phyloP scores from a whole-genome alignment of 2,113 vertebrate genomes.

The Hydropotes inermis region DNA sequence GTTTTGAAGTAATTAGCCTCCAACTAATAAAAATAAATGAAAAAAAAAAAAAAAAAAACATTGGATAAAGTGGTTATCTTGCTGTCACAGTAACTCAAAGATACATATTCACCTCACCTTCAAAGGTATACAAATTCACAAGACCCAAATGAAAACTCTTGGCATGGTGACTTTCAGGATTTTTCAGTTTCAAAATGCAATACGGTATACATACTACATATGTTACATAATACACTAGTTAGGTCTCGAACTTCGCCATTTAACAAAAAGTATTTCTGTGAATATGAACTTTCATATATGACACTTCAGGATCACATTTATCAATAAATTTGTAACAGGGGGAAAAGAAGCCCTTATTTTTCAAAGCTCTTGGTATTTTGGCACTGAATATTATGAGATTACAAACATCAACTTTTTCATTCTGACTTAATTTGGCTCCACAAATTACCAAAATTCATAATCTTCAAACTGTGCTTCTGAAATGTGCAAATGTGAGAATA shows the following conservation, averaged over 20 bases:
- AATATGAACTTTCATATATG: background rate
- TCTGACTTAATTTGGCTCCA: background rate
- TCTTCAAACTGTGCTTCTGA: background rate
- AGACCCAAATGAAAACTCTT: background rate
- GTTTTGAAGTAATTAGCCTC: too few species aligned
- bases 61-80: background rate
- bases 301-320: background rate
- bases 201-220: background rate
- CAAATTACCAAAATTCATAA: constrained; percentile 19
- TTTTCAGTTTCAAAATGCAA: constrained; percentile 18
- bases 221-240: background rate
- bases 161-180: background rate
- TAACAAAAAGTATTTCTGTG: background rate
- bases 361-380: background rate
- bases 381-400: background rate
- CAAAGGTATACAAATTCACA: background rate
- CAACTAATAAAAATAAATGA: too few species aligned
- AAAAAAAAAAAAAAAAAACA: background rate
- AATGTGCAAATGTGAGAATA: background rate
- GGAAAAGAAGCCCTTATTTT: background rate
- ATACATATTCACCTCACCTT: background rate
- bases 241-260: background rate
- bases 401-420: background rate
- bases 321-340: background rate
- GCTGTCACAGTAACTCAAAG: background rate